Evolutionary conservation across 2,888 invertebrate genomes (phyloP), one percentile per base, ranked within the genome.

Genomic region (Meiosimyza platycephala): DNA sequence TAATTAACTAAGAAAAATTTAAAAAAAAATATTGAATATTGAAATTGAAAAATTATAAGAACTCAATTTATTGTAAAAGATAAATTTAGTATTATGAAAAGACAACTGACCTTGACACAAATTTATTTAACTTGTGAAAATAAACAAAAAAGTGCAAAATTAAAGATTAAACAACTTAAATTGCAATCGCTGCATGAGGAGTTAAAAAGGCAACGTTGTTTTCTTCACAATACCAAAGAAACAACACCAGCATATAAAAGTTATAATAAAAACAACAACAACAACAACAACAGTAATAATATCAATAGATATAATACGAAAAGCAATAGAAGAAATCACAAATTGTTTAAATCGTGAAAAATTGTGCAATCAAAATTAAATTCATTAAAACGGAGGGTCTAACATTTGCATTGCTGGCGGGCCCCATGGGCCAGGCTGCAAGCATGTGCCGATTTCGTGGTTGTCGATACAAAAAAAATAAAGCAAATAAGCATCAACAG

Each of bases 381-480:
- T 80, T 84, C 82, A 80, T 83, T 86, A 86, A 85, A 82, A 86
- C 86, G 86, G 87, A 86, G 86, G 87, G 87, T 84, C 79, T 87
- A 86, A 85, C 86, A 83, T 85, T 85, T 78, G 86, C 85, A 80
- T 85, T 87, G 85, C 85, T 86, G 83, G 87, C 87, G 84, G 87
- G 86, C 86, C 87, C 87, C 85, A 93, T 93, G 93, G 93, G 93
- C 91, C 93, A 93, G 89, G 90, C 92, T 89, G 92, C 92, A 91
- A 93, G 92, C 88, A 93, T 93, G 93, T 93, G 93, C 89, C 92
- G 92, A 90, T 91, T 93, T 88, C 92, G 92, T 89, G 92, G 92
- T 90, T 91, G 92, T 89, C 92, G 92, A 87, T 92, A 92, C 89
- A 93, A 93, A 90, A 93, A 92, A 89, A 92, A 92, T 90, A 91